Percentiles rank a stretch among this genome's conserved stretches.
phyloP scores from a whole-genome alignment of 2,797 vertebrate species.

The Chrysocyon brachyurus region DNA sequence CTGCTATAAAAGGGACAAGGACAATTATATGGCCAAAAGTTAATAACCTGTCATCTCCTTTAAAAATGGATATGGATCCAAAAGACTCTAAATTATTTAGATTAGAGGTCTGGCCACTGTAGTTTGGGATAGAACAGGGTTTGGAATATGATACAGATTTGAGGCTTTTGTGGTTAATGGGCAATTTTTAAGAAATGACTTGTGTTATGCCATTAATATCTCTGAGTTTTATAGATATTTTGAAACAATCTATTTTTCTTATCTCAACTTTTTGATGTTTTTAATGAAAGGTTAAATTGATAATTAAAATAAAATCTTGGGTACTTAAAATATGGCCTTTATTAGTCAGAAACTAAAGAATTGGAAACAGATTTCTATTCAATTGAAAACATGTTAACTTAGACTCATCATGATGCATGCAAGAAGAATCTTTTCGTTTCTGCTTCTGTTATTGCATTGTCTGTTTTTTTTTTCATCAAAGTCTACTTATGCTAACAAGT shows the following conservation, averaged over 20 bases:
- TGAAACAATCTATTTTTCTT: background rate
- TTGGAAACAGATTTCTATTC: background rate
- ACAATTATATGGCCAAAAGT: background rate
- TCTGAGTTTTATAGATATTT: background rate
- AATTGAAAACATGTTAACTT: background rate
- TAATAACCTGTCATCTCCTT: background rate
- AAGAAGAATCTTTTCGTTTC: background rate
- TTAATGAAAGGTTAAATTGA: background rate
- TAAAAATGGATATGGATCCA: background rate
- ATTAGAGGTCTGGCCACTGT: background rate
- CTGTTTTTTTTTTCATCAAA: background rate
- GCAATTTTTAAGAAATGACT: conserved; percentile 12
- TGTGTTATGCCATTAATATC: background rate
- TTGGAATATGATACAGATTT: background rate
- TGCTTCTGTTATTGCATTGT: background rate
- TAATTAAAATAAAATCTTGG: background rate
- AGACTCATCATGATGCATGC: background rate
- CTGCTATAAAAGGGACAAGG: background rate
- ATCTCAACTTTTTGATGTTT: conserved; percentile 7
- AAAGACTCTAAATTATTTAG: conserved; percentile 31
- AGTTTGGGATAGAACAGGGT: background rate
- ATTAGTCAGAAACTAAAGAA: conserved; percentile 5
- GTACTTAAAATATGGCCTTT: conserved; percentile 7
- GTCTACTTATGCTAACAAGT: background rate
- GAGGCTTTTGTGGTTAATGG: background rate